phyloP scores from a whole-genome alignment of 2,888 invertebrate species.

The Muscina levida region DNA sequence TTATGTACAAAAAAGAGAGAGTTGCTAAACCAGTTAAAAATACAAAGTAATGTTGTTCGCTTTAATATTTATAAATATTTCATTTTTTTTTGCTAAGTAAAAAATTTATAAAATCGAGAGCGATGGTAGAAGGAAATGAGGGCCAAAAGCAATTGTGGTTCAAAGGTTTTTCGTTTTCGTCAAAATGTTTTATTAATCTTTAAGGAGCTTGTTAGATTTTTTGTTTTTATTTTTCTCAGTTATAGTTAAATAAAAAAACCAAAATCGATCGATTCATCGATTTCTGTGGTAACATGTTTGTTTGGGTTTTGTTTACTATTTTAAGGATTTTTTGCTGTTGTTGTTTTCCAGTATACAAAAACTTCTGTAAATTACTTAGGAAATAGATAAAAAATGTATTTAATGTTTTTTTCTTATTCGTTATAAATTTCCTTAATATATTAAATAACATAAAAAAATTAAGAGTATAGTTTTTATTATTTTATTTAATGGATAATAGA shows the following conservation, averaged over 20 bases:
- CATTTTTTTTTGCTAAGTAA: background rate
- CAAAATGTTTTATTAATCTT: slow-evolving; percentile 60
- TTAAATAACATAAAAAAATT: too few species aligned
- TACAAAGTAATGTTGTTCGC: slow-evolving; percentile 50
- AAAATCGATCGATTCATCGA: slow-evolving; percentile 70
- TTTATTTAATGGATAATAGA: too few species aligned
- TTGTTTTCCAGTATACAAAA: slow-evolving; percentile 68
- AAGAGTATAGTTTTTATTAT: too few species aligned
- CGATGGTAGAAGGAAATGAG: background rate
- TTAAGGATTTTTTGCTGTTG: slow-evolving; percentile 3
- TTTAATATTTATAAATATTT: background rate
- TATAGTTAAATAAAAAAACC: slow-evolving; percentile 63
- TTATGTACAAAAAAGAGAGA: slow-evolving; percentile 1
- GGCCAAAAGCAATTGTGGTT: slow-evolving; percentile 22
- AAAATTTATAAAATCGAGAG: too few species aligned
- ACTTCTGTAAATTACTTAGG: slow-evolving; percentile 76
- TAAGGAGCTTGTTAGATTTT: slow-evolving; percentile 3
- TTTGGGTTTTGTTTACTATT: slow-evolving; percentile 43
- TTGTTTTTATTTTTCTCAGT: slow-evolving; percentile 52
- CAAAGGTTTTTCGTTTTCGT: slow-evolving; percentile 17
- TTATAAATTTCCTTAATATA: too few species aligned
- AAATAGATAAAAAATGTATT: too few species aligned
- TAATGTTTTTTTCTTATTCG: too few species aligned
- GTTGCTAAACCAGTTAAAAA: slow-evolving; percentile 44
- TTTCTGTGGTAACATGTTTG: slow-evolving; percentile 74